Evolutionary conservation across 2,797 vertebrate genomes (phyloP).

Genomic region (Chaetophractus vellerosus): DNA sequence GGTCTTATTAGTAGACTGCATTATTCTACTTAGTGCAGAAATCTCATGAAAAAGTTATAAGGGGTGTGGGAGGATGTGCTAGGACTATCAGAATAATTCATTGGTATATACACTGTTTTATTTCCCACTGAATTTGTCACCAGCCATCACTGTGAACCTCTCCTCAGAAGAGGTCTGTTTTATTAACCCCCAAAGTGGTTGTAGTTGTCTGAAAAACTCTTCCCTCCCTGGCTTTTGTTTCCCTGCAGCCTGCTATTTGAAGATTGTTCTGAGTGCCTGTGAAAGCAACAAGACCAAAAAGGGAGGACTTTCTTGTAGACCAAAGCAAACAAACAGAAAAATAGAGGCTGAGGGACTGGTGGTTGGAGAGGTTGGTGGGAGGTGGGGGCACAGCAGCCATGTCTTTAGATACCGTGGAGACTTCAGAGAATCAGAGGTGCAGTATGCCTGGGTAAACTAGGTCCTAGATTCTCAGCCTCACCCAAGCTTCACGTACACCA

Average conservation of each 20-base stretch:
- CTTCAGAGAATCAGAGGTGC: fast-evolving
- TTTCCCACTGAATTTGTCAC: constrained; percentile 32
- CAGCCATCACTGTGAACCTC: not conserved
- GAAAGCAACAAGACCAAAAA: not conserved
- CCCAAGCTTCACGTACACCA: too few relatives aligned
- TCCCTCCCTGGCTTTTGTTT: not conserved
- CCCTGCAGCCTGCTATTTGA: not conserved
- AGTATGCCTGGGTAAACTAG: not conserved
- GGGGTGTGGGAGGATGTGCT: not conserved
- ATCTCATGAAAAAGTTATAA: constrained; percentile 56
- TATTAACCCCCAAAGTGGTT: not conserved
- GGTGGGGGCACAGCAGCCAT: not conserved
- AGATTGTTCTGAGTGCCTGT: not conserved
- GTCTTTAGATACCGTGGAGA: not conserved
- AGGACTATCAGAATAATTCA: constrained; percentile 42
- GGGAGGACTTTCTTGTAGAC: not conserved
- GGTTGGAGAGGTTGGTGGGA: fast-evolving
- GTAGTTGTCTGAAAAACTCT: not conserved
- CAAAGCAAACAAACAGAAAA: too few relatives aligned
- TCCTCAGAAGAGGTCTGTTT: constrained; percentile 28
- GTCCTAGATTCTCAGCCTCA: not conserved
- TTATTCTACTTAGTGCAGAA: not conserved
- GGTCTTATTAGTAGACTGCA: not conserved
- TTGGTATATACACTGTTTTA: not conserved
- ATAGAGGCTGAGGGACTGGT: not conserved